These are phyloP conservation scores for Carlito syrichta DNA, from an alignment of 2,113 vertebrate species.

Conservation along the genomic window DNA sequence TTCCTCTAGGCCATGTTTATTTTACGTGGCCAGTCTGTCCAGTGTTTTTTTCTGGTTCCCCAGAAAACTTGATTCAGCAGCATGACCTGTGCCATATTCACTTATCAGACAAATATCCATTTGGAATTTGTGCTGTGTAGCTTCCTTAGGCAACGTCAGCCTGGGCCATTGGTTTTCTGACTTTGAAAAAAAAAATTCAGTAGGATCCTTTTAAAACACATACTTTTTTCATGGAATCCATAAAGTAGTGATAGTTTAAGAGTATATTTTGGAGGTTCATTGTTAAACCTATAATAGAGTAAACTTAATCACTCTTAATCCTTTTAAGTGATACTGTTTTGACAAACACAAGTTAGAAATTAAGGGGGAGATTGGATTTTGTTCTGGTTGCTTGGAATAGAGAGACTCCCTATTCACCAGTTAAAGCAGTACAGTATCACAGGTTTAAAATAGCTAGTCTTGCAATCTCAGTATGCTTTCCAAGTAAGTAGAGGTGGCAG, in stretches of 20 bases:
- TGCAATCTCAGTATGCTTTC: background rate
- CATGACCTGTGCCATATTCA: background rate
- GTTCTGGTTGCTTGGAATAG: background rate
- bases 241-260: background rate
- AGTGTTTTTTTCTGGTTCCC: background rate
- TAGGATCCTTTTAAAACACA: background rate
- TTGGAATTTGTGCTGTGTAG: background rate
- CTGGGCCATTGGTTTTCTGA: background rate
- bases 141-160: background rate
- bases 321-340: background rate
- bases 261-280: background rate
- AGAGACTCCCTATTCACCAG: background rate
- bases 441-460: background rate
- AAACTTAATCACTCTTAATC: background rate
- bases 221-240: background rate
- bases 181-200: background rate
- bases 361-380: background rate
- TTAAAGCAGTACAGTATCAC: no score
- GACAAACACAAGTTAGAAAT: background rate
- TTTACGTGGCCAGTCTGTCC: background rate
- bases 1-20: accelerated
- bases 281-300: background rate
- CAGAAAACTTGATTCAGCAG: background rate
- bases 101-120: background rate
- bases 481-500: background rate